Conservation (phyloP, 2,888 invertebrate genomes). For the Dinocampus coccinellae region DNA sequence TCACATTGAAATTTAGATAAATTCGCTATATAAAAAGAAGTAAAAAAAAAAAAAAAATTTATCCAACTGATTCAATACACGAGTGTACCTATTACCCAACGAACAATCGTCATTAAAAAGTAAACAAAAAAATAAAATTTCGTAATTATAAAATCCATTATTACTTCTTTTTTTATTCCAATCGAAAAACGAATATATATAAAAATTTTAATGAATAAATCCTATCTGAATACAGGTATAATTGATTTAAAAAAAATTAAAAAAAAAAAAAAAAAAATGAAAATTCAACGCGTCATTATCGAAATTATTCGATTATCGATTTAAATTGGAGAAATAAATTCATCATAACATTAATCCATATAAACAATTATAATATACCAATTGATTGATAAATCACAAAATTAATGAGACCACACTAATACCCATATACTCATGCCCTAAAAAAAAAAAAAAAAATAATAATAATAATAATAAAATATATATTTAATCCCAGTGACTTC, state of each 20-base stretch:
- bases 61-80: not conserved
- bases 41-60: too few species aligned
- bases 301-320: not conserved
- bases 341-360: not conserved
- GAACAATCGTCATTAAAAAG: not conserved
- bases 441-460: not conserved
- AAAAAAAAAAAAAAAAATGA: too few species aligned
- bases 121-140: not conserved
- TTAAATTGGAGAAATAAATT: not conserved
- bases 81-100: not conserved
- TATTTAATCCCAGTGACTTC: slow-evolving; percentile 43
- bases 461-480: not conserved
- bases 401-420: not conserved
- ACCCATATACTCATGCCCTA: not conserved
- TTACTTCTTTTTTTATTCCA: too few species aligned
- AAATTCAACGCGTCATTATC: not conserved
- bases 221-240: too few species aligned
- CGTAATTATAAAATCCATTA: not conserved
- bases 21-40: too few species aligned
- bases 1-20: not conserved
- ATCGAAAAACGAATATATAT: not conserved
- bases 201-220: too few species aligned
- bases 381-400: not conserved
- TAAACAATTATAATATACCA: not conserved
- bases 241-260: too few species aligned